Conservation (phyloP, 2,113 vertebrate species). For the Takifugu bimaculatus region DNA sequence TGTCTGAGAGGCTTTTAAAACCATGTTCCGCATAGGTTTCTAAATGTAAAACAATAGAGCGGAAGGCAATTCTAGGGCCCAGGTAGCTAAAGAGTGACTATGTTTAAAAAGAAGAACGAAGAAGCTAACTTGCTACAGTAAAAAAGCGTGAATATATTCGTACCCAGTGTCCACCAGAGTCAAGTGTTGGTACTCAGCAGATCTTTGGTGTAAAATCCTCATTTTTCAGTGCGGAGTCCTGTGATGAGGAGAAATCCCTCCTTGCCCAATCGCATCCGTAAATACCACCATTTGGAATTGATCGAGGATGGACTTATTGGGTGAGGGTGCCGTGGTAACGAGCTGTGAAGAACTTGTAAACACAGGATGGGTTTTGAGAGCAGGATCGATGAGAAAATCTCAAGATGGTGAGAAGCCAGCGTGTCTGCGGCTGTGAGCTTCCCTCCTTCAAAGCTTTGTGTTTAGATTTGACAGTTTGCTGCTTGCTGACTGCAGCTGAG, state of each 20-base stretch:
- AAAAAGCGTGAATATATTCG: too few relatives aligned
- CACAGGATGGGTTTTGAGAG: neutral
- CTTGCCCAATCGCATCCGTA: slow-evolving; percentile 48
- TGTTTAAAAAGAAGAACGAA: neutral
- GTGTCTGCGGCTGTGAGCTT: slow-evolving; percentile 10
- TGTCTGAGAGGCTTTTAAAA: too few relatives aligned
- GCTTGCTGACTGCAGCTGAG: slow-evolving; percentile 15
- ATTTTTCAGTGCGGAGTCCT: too few relatives aligned
- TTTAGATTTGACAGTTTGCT: slow-evolving; percentile 18
- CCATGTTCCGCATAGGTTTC: too few relatives aligned
- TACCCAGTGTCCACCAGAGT: too few relatives aligned
- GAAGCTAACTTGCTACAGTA: too few relatives aligned
- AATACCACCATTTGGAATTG: slow-evolving; percentile 38
- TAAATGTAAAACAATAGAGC: too few relatives aligned
- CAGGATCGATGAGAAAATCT: too few relatives aligned
- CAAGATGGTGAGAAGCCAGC: neutral
- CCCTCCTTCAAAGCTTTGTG: slow-evolving; percentile 37
- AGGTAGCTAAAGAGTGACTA: slow-evolving; percentile 2
- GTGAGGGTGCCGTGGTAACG: neutral
- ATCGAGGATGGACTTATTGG: slow-evolving; percentile 48
- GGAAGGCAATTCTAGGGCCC: too few relatives aligned
- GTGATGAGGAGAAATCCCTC: slow-evolving; percentile 23
- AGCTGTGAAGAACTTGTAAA: too few relatives aligned
- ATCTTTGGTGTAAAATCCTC: too few relatives aligned
- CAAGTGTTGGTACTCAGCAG: too few relatives aligned